These are phyloP conservation scores for Petrocephalus microphthalmus DNA, from an alignment of 2,113 vertebrate species.

Conservation along the genomic window DNA sequence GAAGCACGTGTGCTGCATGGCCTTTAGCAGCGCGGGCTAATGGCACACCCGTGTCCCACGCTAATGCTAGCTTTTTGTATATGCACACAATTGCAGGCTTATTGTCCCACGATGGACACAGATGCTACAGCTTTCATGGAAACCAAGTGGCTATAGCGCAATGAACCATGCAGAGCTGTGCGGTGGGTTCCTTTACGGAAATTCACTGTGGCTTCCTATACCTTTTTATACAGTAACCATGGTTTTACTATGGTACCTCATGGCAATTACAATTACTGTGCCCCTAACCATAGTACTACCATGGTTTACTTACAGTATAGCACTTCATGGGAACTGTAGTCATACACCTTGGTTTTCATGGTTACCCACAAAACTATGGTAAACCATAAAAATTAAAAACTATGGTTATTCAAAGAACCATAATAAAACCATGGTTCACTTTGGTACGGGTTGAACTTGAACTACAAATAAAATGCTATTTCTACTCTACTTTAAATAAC, in stretches of 20 bases:
- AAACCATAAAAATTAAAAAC: too few relatives aligned
- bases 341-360: too few relatives aligned
- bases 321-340: too few relatives aligned
- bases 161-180: background rate
- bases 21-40: background rate
- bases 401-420: too few relatives aligned
- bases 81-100: background rate
- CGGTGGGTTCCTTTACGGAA: background rate
- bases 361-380: too few relatives aligned
- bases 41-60: background rate
- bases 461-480: background rate
- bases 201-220: too few relatives aligned
- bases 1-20: background rate
- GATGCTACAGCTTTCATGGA: slow-evolving; percentile 7
- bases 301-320: too few relatives aligned
- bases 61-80: background rate
- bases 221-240: too few relatives aligned
- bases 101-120: background rate
- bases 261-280: too few relatives aligned
- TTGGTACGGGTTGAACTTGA: background rate
- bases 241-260: too few relatives aligned
- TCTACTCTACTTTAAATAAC: background rate
- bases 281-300: too few relatives aligned
- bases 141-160: background rate
- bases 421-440: too few relatives aligned